Conservation (phyloP, 1,140 invertebrate species). For the Panagrolaimus sp. region DNA sequence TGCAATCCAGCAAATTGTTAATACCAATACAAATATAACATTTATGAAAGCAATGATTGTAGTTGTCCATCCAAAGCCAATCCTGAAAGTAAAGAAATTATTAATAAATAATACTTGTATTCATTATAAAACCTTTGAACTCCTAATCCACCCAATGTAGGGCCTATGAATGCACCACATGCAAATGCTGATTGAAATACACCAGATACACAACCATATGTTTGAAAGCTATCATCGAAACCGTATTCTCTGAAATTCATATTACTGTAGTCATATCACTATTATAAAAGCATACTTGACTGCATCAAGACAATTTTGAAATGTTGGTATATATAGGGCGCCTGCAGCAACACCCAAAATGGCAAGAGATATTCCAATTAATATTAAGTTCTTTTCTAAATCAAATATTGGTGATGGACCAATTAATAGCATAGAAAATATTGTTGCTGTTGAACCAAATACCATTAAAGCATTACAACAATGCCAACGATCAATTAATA, state of each 20-base stretch:
- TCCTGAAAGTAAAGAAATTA: no score
- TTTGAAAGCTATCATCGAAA: slow-evolving; percentile 56
- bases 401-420: slow-evolving; percentile 50
- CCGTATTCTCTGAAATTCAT: slow-evolving; percentile 40
- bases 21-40: slow-evolving; percentile 32
- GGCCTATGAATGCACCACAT: slow-evolving; percentile 50
- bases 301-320: slow-evolving; percentile 55
- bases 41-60: slow-evolving; percentile 53
- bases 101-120: no score
- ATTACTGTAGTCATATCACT: slow-evolving; percentile 8
- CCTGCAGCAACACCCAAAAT: slow-evolving; percentile 54
- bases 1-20: neutral
- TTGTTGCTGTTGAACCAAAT: slow-evolving; percentile 49
- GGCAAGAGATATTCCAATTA: slow-evolving; percentile 53
- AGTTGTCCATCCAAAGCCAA: slow-evolving; percentile 54
- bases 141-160: slow-evolving; percentile 44
- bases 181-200: slow-evolving; percentile 57
- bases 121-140: no score
- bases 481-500: slow-evolving; percentile 45
- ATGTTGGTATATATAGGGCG: slow-evolving; percentile 57
- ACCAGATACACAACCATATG: slow-evolving; percentile 57
- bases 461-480: slow-evolving; percentile 47
- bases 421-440: slow-evolving; percentile 55
- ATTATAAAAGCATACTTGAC: slow-evolving; percentile 46
- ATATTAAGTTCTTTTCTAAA: slow-evolving; percentile 51